Evolutionary conservation across 2,888 invertebrate species (phyloP).

Genomic region (Plagodis dolabraria): DNA sequence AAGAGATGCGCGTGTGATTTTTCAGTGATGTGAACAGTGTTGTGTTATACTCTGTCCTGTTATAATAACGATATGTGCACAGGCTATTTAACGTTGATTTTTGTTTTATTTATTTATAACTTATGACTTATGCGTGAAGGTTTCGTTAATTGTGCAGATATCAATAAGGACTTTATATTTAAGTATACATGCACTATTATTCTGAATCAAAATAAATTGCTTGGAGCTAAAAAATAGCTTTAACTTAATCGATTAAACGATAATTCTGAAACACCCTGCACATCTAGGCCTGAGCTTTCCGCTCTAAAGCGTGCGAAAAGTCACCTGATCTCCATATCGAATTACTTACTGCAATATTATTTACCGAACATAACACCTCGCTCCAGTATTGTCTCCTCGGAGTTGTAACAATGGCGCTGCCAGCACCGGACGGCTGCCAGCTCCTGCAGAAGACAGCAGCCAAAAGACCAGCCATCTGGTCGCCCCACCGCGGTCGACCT

Average conservation of each 20-base stretch:
- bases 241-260: neutral
- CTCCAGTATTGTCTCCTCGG: conserved; percentile 49
- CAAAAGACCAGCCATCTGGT: conserved; percentile 65
- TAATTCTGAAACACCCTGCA: conserved; percentile 41
- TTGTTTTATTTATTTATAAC: too few species aligned
- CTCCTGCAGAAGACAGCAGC: conserved; percentile 42
- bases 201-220: neutral
- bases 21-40: conserved; percentile 15
- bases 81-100: too few species aligned
- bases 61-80: neutral
- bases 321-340: conserved; percentile 63
- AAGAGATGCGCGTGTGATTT: conserved; percentile 7
- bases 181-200: neutral
- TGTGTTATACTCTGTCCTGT: conserved; percentile 5
- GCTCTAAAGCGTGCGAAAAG: conserved; percentile 71
- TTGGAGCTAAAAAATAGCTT: neutral
- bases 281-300: conserved; percentile 62
- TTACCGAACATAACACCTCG: conserved; percentile 66
- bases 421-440: conserved; percentile 56
- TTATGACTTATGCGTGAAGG: too few species aligned
- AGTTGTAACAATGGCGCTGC: conserved; percentile 70
- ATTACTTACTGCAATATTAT: conserved; percentile 74
- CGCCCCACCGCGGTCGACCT: conserved; percentile 73
- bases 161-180: too few species aligned
- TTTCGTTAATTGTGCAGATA: too few species aligned